Evolutionary conservation across 2,888 invertebrate genomes (phyloP), one percentile per base, ranked within the genome.

Genomic region (Dascillus cervinus): DNA sequence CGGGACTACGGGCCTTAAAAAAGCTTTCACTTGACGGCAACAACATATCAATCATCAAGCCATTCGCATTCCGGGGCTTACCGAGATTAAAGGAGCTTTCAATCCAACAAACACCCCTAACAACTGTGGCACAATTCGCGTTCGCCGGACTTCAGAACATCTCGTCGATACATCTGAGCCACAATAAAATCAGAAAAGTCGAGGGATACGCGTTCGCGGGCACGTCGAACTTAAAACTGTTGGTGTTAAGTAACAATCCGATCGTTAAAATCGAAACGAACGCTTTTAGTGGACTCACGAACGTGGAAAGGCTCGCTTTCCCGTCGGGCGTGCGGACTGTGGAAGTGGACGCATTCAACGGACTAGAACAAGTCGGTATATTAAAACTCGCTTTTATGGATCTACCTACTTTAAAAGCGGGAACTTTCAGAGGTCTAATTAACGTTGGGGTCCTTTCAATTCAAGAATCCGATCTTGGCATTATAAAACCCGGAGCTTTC

Each of bases 21-120:
- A 86, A 88, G 51, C 76, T 95, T 26, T 82, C 79, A 8, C 72
- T 94, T 50, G 88, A 90, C 61, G 82, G 83, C 46, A 94, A 94
- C 69, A 84, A 88, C 62, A 83, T 94, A 46, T 77, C 82, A 28
- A 72, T 76, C 40, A 83, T 92, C 49, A 78, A 85, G 50, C 83
- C 84, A 28, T 87, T 88, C 61, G 86, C 90, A 29, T 91, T 94
- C 64, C 78, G 85, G 13, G 88, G 88, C 5, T 65, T 92, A 30
- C 79, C 79, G 3, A 74, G 82, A 8, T 73, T 95, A 4, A 74
- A 75, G 53, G 86, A 79, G 55, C 74, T 88, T 21, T 83, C 86
- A 47, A 86, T 94, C 45, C 88, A 89, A 56, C 81, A 89, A 51
- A 91, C 92, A 6, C 86, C 85, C 2, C 67, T 94, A 29, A 72